Evolutionary conservation across 2,113 vertebrate species (phyloP).

Genomic region (Zapus hudsonius): DNA sequence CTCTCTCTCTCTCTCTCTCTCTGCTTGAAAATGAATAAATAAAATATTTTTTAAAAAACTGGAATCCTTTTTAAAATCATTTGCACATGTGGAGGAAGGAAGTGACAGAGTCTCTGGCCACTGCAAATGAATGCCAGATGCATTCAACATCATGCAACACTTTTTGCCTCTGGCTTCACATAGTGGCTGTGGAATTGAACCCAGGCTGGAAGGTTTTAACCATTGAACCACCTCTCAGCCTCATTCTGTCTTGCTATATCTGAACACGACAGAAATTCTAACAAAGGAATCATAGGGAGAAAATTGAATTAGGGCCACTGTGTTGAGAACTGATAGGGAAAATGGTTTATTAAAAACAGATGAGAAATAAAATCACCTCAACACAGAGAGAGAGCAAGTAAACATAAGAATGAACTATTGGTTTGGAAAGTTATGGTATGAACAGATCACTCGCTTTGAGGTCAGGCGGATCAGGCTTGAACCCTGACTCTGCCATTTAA

Average conservation of each 20-base stretch:
- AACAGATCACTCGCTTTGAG: neutral
- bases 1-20: too few species aligned
- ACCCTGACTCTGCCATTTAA: neutral
- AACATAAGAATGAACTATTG: neutral
- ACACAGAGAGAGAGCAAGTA: neutral
- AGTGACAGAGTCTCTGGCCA: too few species aligned
- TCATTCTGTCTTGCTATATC: neutral
- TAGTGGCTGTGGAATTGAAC: too few species aligned
- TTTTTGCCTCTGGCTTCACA: too few species aligned
- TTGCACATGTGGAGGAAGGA: too few species aligned
- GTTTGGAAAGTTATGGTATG: neutral
- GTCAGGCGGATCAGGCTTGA: neutral
- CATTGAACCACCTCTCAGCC: too few species aligned
- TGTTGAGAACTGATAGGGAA: neutral
- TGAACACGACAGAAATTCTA: slow-evolving; percentile 19
- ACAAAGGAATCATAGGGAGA: neutral
- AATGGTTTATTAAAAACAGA: slow-evolving; percentile 5
- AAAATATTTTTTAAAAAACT: too few species aligned
- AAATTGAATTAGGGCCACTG: neutral
- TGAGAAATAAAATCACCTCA: neutral
- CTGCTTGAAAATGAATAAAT: too few species aligned
- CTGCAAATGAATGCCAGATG: too few species aligned
- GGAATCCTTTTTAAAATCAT: too few species aligned
- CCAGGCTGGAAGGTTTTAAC: too few species aligned
- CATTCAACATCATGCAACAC: too few species aligned